Conservation (phyloP, 2,888 invertebrate species). For the Germaria angustata region DNA sequence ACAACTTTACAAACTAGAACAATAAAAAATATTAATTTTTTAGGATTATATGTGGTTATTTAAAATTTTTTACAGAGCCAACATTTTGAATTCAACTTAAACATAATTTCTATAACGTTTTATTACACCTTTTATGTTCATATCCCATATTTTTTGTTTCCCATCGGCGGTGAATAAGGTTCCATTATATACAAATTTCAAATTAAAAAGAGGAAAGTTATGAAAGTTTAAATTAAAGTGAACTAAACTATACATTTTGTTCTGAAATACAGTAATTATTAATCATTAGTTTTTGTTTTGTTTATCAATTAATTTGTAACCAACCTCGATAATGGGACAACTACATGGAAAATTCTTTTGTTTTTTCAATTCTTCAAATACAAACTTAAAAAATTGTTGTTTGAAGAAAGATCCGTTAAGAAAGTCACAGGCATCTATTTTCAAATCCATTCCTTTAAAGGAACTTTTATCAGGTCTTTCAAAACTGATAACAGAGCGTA, state of each 20-base stretch:
- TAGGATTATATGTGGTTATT: too few species aligned
- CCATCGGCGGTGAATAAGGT: background rate
- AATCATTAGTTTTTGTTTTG: too few species aligned
- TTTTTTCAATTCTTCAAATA: background rate
- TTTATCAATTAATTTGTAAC: background rate
- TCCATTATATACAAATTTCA: slow-evolving; percentile 18
- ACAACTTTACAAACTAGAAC: too few species aligned
- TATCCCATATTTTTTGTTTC: background rate
- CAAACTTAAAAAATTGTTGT: background rate
- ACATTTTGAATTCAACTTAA: too few species aligned
- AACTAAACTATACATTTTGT: slow-evolving; percentile 18
- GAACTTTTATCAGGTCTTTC: slow-evolving; percentile 6
- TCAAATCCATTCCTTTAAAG: background rate
- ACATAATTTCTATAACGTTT: slow-evolving; percentile 33
- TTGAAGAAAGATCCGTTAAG: background rate
- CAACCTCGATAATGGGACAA: slow-evolving; percentile 23
- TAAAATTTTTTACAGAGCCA: too few species aligned
- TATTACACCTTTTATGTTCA: slow-evolving; percentile 13
- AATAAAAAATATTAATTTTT: too few species aligned
- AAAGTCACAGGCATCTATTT: slow-evolving; percentile 4
- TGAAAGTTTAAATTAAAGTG: background rate
- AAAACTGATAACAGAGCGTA: background rate
- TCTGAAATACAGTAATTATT: slow-evolving; percentile 12
- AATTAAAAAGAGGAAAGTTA: slow-evolving; percentile 39
- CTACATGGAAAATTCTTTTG: background rate